phyloP scores from a whole-genome alignment of 2,113 vertebrate species.

The Lepus europaeus region DNA sequence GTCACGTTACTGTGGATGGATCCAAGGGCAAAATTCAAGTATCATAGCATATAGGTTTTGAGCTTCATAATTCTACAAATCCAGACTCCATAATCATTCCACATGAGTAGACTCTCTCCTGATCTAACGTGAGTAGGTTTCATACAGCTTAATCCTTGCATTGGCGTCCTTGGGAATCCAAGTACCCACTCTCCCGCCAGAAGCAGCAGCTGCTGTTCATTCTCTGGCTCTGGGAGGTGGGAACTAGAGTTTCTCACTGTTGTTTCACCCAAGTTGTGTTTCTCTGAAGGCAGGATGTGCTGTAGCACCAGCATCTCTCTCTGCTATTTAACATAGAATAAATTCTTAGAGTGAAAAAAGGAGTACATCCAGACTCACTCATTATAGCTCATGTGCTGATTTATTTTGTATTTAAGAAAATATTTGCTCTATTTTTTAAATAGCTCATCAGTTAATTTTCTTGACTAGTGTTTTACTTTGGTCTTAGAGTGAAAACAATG shows the following conservation, averaged over 20 bases:
- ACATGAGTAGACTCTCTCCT: background rate
- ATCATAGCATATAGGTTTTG: background rate
- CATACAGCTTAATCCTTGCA: background rate
- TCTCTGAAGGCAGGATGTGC: background rate
- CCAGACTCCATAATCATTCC: background rate
- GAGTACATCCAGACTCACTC: background rate
- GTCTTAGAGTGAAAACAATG: background rate
- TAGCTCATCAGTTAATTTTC: background rate
- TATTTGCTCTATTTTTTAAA: background rate
- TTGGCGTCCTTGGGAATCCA: background rate
- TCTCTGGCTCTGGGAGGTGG: background rate
- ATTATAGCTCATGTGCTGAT: background rate
- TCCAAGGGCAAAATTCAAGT: slow-evolving; percentile 26
- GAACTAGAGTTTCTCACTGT: slow-evolving; percentile 43
- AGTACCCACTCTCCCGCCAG: background rate
- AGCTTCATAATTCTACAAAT: slow-evolving; percentile 1
- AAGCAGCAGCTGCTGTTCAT: background rate
- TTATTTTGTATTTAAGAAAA: slow-evolving; percentile 32
- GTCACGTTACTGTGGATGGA: background rate
- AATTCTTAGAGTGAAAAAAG: background rate
- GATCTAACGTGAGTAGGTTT: background rate
- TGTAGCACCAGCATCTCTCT: background rate
- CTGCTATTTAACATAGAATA: background rate
- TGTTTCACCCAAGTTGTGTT: background rate
- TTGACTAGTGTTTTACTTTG: slow-evolving; percentile 7